phyloP scores from a whole-genome alignment of 2,797 vertebrate species.

The Phrynocephalus forsythii region DNA sequence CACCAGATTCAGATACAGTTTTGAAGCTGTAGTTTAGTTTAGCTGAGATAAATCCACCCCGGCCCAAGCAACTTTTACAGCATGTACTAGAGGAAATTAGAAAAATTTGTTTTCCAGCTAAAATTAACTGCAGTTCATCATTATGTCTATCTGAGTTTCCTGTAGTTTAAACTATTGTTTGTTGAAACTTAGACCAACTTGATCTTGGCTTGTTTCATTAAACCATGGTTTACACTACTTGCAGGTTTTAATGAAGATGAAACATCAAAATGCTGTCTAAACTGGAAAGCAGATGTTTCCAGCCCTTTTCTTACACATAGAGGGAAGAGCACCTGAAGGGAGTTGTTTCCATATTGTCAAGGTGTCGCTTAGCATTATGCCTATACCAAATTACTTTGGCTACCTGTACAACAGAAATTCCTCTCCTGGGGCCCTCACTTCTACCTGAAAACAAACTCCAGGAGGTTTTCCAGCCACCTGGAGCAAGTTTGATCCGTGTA shows the following conservation, averaged over 20 bases:
- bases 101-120: neutral
- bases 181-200: neutral
- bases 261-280: neutral
- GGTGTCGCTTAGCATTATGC: neutral
- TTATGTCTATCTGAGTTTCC: neutral
- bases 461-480: neutral
- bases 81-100: neutral
- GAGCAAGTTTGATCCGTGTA: too few relatives aligned
- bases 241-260: neutral
- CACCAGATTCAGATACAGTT: neutral
- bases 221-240: neutral
- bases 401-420: neutral
- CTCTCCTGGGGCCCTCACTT: neutral
- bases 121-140: neutral
- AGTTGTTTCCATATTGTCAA: neutral
- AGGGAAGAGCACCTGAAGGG: neutral
- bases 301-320: neutral
- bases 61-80: too few relatives aligned
- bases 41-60: neutral
- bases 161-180: neutral
- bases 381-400: neutral
- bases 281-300: neutral
- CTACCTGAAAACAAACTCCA: neutral
- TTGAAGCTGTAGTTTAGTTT: neutral
- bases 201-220: neutral